Base-by-base conservation (phyloP, 2,797 vertebrate genomes). In the Anabacerthia variegaticeps region DNA sequence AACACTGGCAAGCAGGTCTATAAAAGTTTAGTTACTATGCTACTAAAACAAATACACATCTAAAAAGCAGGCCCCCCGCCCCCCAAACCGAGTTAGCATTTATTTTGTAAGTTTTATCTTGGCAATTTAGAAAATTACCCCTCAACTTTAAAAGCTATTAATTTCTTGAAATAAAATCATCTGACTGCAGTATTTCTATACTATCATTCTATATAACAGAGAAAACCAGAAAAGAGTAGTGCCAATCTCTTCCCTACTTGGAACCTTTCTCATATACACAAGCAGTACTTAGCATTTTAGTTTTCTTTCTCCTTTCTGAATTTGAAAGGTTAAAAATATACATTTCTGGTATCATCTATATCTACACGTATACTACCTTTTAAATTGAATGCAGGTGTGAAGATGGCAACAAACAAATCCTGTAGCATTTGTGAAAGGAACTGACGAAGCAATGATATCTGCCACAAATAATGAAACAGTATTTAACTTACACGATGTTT, bases 271-370 rank as follows among this genome's bases (percentile, higher is more conserved):
- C 28, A 39, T 17, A 21, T 1, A 41, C 4, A 32, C 3, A 78
- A 67, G 8, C 2, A 7, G 1, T 23, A 49, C 9, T 74, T 14
- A 16, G 19, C 0, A 0, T 93, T 46, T 32, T 20, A 92, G 11
- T 26, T 27, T 32, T 3, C 7, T 28, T 80, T 41, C 44, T 61
- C 30, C 46, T 62, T 92, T 85, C 43, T 62, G n/a, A 58, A 76
- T 24, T 44, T 10, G 18, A 5, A 6, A 48, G 2, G 4, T 17
- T 32, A 32, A 1, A n/a, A 37, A 32, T 18, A 63, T 0, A 49
- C 2, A 20, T 56, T 77, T 87, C 43, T 59, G 34, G 10, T 46
- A 61, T 18, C 17, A 76, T 17, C 21, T 54, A 12, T 10, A 66
- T 23, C 12, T 28, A 87, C 16, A 76, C 2, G 4, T 15, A 44